Evolutionary conservation across 2,797 vertebrate species (phyloP).

Genomic region (Myripristis murdjan): DNA sequence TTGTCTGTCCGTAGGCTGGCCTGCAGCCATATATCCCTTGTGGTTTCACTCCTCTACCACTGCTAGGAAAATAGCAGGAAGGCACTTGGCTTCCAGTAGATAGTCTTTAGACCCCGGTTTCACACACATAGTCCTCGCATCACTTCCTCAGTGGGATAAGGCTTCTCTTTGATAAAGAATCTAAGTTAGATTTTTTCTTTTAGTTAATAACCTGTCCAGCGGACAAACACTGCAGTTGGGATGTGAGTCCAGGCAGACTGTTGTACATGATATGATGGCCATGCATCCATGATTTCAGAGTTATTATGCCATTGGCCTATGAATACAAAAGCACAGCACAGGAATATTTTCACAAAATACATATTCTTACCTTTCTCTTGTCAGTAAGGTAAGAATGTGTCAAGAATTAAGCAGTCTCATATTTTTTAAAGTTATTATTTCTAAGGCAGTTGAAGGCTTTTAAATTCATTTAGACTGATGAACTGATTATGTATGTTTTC

Average conservation of each 20-base stretch:
- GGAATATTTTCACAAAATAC: conserved; percentile 17
- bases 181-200: conserved; percentile 19
- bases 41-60: conserved; percentile 53
- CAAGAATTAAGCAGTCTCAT: conserved; percentile 34
- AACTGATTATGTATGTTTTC: conserved; percentile 4
- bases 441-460: conserved; percentile 7
- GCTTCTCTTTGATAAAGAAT: conserved; percentile 16
- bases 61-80: conserved; percentile 41
- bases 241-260: conserved; percentile 73
- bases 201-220: conserved; percentile 21
- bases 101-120: conserved; percentile 48
- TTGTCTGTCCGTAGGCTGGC: conserved; percentile 62
- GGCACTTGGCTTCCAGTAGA: conserved; percentile 33
- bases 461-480: background rate
- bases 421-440: conserved; percentile 13
- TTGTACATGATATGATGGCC: conserved; percentile 62
- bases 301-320: conserved; percentile 86
- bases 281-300: conserved; percentile 72
- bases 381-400: conserved; percentile 52
- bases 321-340: conserved; percentile 60
- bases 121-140: conserved; percentile 39
- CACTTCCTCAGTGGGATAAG: conserved; percentile 38
- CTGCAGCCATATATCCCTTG: conserved; percentile 45
- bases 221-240: conserved; percentile 81
- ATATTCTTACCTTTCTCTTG: conserved; percentile 45